Evolutionary conservation across 2,888 invertebrate genomes (phyloP).

Genomic region (Lucinisca nassula): DNA sequence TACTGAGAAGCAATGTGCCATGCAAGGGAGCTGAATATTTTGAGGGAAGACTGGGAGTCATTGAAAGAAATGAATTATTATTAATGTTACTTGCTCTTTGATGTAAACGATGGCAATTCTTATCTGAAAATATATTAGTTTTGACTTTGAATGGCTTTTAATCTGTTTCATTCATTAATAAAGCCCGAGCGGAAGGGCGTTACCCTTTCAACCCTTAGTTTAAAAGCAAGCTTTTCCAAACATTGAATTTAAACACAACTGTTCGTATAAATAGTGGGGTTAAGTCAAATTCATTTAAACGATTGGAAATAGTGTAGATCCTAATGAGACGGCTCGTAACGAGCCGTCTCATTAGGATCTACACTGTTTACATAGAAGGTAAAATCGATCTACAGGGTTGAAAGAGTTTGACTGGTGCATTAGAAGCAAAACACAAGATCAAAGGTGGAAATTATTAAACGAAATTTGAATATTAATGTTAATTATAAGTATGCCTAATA

Average conservation of each 20-base stretch:
- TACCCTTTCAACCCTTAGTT: too few relatives aligned
- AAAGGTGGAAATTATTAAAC: neutral
- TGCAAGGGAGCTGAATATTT: neutral
- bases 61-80: neutral
- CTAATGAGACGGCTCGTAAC: too few relatives aligned
- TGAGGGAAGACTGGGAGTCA: neutral
- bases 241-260: too few relatives aligned
- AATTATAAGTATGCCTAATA: neutral
- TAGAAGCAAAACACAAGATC: neutral
- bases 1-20: neutral
- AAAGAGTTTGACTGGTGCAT: neutral
- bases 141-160: neutral
- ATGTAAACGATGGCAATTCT: neutral
- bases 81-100: neutral
- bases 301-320: too few relatives aligned
- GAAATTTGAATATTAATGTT: too few relatives aligned
- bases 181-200: neutral
- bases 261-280: too few relatives aligned
- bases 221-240: too few relatives aligned
- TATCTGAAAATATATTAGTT: neutral
- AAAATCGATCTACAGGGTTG: too few relatives aligned
- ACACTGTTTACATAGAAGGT: too few relatives aligned
- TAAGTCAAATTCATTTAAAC: too few relatives aligned
- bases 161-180: neutral
- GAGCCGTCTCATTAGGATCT: too few relatives aligned